Base-by-base conservation (phyloP, 2,113 vertebrate species). In the Rhombomys opimus region DNA sequence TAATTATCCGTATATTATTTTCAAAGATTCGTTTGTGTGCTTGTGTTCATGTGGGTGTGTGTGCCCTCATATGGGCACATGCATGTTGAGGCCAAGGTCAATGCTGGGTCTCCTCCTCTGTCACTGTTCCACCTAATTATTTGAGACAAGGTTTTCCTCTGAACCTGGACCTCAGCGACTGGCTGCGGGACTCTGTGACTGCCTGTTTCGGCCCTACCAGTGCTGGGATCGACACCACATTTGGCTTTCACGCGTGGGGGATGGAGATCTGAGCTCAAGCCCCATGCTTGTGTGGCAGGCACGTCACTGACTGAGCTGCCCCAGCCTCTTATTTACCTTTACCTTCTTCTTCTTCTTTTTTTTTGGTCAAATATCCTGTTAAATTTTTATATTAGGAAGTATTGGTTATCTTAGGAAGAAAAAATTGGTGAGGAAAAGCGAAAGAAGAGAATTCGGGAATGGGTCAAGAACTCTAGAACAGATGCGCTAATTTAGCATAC, bases 341-440 rank as follows among this genome's bases (percentile, higher is more conserved):
- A 46, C 65, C 82, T 90, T 94, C 50, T 88, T 59, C 30, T 27
- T 13, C 13, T 68, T 27, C 0, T 67, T 10, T 35, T 35, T 35
- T 70, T 38, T 91, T 91, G 85, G 22, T 61, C 46, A 94, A 67
- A 78, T 92, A 85, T 67, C 5, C 70, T 77, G 30, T 73, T 76
- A 81, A 75, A 65, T 10, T 81, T 88, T 84, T 86, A 18, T 50
- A 46, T 68, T 17, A 95, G 70, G 17, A 72, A 93, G 59, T 92
- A 81, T 61, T 92, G 25, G 50, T 54, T 92, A 32, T 73, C 89
- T 96, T 87, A 85, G 41, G 25, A 30, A 93, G 73, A 15, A 76
- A 57, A 23, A 41, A 2, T 70, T 87, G n/a, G 52, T 89, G 17
- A 96, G 81, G 32, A 68, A 85, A 90, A 77, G 89, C 84, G 59